Evolutionary conservation across 1,140 invertebrate species (phyloP).

Genomic region (Ptiloglossa arizonensis): DNA sequence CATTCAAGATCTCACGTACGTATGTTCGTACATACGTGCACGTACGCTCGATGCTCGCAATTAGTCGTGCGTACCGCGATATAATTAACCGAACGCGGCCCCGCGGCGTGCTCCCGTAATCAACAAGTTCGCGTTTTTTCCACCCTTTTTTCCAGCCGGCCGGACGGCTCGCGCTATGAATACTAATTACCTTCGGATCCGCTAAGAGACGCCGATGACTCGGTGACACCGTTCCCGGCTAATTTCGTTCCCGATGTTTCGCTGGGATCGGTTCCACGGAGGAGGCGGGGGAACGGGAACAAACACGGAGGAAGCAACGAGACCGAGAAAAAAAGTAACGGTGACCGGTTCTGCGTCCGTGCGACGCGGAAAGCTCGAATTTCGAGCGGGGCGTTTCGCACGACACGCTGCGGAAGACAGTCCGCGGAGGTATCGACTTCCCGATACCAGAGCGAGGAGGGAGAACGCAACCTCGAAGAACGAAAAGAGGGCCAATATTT

Average conservation of each 20-base stretch:
- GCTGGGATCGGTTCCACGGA: constrained; percentile 46
- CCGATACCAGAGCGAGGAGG: too few species aligned
- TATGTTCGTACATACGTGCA: too few species aligned
- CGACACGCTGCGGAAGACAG: background rate
- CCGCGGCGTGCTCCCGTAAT: constrained; percentile 41
- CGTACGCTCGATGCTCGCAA: constrained; percentile 12
- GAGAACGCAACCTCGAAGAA: too few species aligned
- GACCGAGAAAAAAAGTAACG: background rate
- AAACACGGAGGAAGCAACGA: too few species aligned
- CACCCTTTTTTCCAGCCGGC: too few species aligned
- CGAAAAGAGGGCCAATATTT: too few species aligned
- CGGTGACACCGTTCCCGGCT: constrained; percentile 28
- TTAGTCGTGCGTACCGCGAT: constrained; percentile 54
- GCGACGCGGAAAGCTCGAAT: background rate
- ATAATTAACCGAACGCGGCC: constrained; percentile 57
- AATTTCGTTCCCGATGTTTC: constrained; percentile 25
- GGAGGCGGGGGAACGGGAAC: too few species aligned
- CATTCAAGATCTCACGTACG: too few species aligned
- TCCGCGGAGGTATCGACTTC: too few species aligned
- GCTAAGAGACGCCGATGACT: constrained; percentile 31
- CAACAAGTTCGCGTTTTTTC: constrained; percentile 53
- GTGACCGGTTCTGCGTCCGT: background rate
- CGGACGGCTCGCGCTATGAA: constrained; percentile 25
- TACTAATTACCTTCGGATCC: constrained; percentile 45
- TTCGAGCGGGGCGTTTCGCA: too few species aligned